Evolutionary conservation across 1,140 invertebrate species (phyloP).

Genomic region (Eufriesea mexicana): DNA sequence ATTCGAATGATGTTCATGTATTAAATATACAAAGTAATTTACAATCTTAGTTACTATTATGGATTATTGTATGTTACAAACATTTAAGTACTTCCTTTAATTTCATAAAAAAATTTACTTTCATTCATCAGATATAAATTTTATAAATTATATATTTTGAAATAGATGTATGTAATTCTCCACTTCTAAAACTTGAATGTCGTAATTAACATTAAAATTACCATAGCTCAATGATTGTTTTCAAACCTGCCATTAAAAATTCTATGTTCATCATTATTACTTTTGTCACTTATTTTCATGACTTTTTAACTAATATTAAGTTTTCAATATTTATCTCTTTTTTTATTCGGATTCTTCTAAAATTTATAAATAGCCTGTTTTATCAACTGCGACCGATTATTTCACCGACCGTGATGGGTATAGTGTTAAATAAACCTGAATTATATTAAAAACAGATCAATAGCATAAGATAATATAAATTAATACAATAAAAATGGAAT

Average conservation of each 20-base stretch:
- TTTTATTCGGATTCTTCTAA: no score
- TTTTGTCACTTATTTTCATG: no score
- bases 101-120: slow-evolving; percentile 10
- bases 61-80: neutral
- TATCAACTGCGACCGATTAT: no score
- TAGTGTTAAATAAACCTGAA: neutral
- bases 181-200: neutral
- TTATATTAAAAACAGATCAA: neutral
- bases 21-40: slow-evolving; percentile 1
- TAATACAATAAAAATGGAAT: slow-evolving; percentile 25
- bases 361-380: no score
- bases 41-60: neutral
- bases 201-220: neutral
- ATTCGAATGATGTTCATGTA: neutral
- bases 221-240: no score
- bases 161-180: neutral
- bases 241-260: no score
- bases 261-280: no score
- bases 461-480: slow-evolving; percentile 1
- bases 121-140: neutral
- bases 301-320: no score
- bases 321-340: no score
- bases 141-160: neutral
- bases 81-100: neutral
- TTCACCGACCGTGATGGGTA: no score